Base-by-base conservation (phyloP, 1,140 invertebrate genomes). In the Aphaenogaster ashmeadi region DNA sequence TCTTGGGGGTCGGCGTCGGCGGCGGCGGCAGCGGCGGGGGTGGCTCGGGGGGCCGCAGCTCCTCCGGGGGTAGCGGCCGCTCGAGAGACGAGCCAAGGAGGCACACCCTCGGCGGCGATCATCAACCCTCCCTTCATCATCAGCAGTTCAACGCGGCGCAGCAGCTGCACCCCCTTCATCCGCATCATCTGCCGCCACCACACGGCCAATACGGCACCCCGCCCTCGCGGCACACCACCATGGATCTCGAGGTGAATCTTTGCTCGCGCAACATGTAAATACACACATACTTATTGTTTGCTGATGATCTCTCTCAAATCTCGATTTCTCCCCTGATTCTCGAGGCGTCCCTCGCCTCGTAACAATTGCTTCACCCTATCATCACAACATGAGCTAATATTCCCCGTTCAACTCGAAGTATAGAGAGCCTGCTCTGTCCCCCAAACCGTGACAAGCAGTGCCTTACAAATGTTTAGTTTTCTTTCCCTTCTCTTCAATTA, bases 221-320 rank as follows among this genome's bases (percentile, higher is more conserved):
- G 41, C 95, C 96, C 50, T 93, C 92, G 71, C 93, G 96, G 47
- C 95, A 96, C 74, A 95, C 96, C 47, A 97, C 97, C 79, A 97
- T 97, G 97, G 97, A 97, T 93, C 95, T 97, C 86, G 97, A 97
- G 96, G 97, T 97, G 94, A 96, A 93, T 93, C 89, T 89, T 93
- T 86, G 66, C 60, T 79, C 83, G 21, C 83, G 87, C 88, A 91
- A 93, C 92, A 87, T 89, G 84, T 92, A 92, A 91, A 89, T 91
- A 92, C 85, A 66, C 47, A 87, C 52, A 86, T 77, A 62, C 85
- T 86, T 77, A 80, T 83, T 72, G 88, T 88, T 89, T 86, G 64
- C 74, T 27, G 62, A 67, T 50, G 7, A 56, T 86, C 8, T 75
- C 18, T 75, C 50, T 54, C 21, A 15, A 38, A 11, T 58, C n/a